Conservation (phyloP, 2,888 invertebrate species). For the Zhuqinia jingwanae region DNA sequence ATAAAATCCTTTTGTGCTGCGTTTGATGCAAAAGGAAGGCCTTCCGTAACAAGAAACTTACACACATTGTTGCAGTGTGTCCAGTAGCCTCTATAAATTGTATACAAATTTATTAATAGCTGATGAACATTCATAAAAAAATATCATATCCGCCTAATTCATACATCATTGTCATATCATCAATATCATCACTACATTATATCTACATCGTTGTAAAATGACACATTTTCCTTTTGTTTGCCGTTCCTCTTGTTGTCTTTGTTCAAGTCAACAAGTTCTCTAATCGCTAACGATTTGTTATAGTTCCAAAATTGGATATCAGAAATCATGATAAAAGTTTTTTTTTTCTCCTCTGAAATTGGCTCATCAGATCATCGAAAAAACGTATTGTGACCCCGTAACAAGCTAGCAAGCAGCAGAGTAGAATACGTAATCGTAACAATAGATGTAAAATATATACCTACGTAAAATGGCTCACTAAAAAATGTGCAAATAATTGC, state of each 20-base stretch:
- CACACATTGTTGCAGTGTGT: background rate
- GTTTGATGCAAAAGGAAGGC: conserved; percentile 9
- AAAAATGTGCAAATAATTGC: background rate
- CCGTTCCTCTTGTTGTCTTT: conserved; percentile 31
- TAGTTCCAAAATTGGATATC: conserved; percentile 60
- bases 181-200: conserved; percentile 3
- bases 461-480: background rate
- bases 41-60: conserved; percentile 15
- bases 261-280: conserved; percentile 61
- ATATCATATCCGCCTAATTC: conserved; percentile 14
- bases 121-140: background rate
- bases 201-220: background rate
- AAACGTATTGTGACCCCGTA: conserved; percentile 30
- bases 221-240: conserved; percentile 5
- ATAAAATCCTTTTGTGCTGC: background rate
- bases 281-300: conserved; percentile 66
- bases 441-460: conserved; percentile 1
- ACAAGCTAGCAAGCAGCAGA: background rate
- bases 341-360: conserved; percentile 13
- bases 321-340: conserved; percentile 53
- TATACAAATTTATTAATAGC: background rate
- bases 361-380: conserved; percentile 18
- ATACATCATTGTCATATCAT: background rate
- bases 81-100: background rate
- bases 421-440: background rate